Evolutionary conservation across 2,797 vertebrate genomes (phyloP), one percentile per base, ranked within the genome.

Genomic region (Chiloscyllium punctatum): DNA sequence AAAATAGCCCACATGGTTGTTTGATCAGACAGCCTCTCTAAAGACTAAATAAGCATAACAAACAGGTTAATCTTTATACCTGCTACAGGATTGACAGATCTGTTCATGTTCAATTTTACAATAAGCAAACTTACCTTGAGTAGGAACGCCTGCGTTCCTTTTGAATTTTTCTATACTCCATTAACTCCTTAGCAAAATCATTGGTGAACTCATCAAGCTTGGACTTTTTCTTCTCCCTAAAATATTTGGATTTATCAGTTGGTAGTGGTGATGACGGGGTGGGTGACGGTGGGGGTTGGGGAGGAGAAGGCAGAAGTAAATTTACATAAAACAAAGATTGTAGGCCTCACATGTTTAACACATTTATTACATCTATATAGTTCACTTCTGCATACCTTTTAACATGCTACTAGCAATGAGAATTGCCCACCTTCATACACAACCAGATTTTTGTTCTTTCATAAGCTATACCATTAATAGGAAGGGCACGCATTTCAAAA

Each of bases 191-290:
- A 97, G 99, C 99, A 98, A 99, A 99, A 98, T 99, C 98, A 97
- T 99, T 99, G 97, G 99, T 99, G 97, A 99, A 99, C 97, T 99
- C 99, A 98, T 99, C 99, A 97, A 99, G 98, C 98, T 99, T 99
- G 96, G 99, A 99, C 97, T 98, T 98, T 97, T 98, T 98, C 97
- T 99, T 98, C 97, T 98, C 98, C 97, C 99, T 99, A 97, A 97
- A 96, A 96, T 91, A 48, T 27, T 23, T 82, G 13, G 57, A 62
- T 62, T 8, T 13, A 62, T 11, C 57, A 13, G 57, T 62, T 62
- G 57, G 57, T 48, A 25, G 37, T 15, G 91, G 37, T 15, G 91
- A 25, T 1, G 66, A 25, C 48, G n/a, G 77, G n/a, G 3, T 27
- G 96, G 96, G 96, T 95, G 94, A 95, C 95, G 96, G 95, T 57